phyloP scores from a whole-genome alignment of 2,113 vertebrate species.

The Poecilia latipinna region DNA sequence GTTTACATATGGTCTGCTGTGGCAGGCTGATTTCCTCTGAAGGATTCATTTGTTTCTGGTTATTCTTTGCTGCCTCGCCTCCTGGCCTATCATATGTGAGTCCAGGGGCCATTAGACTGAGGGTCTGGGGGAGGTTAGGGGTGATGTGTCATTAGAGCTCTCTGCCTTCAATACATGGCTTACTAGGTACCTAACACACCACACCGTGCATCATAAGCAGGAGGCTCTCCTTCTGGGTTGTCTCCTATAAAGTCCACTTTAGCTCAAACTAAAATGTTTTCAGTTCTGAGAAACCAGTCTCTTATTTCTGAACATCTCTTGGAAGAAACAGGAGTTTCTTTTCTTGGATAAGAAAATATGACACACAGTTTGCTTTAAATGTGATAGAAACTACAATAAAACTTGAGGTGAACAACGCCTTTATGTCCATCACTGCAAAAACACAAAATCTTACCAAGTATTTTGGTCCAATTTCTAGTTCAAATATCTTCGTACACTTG shows the following conservation, averaged over 20 bases:
- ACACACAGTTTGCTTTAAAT: not conserved
- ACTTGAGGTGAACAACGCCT: not conserved
- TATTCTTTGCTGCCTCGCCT: conserved; percentile 40
- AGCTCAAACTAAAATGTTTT: too few relatives aligned
- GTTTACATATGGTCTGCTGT: conserved; percentile 52
- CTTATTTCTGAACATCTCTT: too few relatives aligned
- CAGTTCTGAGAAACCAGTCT: too few relatives aligned
- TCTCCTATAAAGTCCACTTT: too few relatives aligned
- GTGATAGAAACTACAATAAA: not conserved
- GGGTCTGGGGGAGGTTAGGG: conserved; percentile 48
- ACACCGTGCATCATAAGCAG: conserved; percentile 6
- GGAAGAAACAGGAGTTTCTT: too few relatives aligned
- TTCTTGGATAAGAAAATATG: not conserved
- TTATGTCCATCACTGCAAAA: not conserved
- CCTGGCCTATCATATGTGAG: conserved; percentile 29
- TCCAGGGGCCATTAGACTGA: conserved; percentile 60
- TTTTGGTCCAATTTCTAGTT: too few relatives aligned
- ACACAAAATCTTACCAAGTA: too few relatives aligned
- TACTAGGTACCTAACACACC: conserved; percentile 25
- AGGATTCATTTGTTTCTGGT: conserved; percentile 61
- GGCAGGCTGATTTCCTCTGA: conserved; percentile 45
- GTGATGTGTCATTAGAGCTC: conserved; percentile 64
- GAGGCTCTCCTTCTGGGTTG: not conserved
- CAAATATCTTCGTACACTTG: too few relatives aligned
- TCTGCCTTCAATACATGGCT: conserved; percentile 29